These are phyloP conservation scores for Standfussiana lucernea DNA, from an alignment of 2,888 invertebrate species.

Conservation along the genomic window DNA sequence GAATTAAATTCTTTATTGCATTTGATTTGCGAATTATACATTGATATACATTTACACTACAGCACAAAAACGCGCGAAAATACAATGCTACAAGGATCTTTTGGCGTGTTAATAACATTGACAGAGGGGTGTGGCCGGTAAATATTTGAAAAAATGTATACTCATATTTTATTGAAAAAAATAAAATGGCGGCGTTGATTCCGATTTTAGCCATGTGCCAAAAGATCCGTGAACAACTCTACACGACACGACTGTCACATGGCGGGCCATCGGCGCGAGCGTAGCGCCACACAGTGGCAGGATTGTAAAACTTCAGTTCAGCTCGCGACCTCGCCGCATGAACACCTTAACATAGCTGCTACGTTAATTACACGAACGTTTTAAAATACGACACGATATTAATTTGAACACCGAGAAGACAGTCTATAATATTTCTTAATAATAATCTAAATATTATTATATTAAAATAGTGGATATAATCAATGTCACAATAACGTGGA, in stretches of 20 bases:
- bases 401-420: slow-evolving; percentile 14
- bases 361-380: not conserved
- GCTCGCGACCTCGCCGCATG: not conserved
- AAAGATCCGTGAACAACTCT: not conserved
- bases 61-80: slow-evolving; percentile 3
- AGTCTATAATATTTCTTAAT: slow-evolving; percentile 30
- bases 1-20: slow-evolving; percentile 6
- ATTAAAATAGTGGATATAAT: slow-evolving; percentile 5
- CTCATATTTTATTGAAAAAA: not conserved
- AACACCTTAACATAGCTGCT: not conserved
- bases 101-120: not conserved
- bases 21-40: not conserved
- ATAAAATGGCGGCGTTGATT: not conserved
- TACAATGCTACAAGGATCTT: not conserved
- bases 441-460: not conserved
- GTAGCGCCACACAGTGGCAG: not conserved
- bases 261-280: not conserved
- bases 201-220: not conserved
- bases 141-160: not conserved
- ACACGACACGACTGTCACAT: not conserved
- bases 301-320: not conserved
- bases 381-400: slow-evolving; percentile 9
- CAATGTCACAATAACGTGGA: slow-evolving; percentile 29
- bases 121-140: not conserved
- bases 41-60: not conserved